Evolutionary conservation across 2,797 vertebrate species (phyloP), one percentile per base, ranked within the genome.

Genomic region (Hypotaenidia okinawae): DNA sequence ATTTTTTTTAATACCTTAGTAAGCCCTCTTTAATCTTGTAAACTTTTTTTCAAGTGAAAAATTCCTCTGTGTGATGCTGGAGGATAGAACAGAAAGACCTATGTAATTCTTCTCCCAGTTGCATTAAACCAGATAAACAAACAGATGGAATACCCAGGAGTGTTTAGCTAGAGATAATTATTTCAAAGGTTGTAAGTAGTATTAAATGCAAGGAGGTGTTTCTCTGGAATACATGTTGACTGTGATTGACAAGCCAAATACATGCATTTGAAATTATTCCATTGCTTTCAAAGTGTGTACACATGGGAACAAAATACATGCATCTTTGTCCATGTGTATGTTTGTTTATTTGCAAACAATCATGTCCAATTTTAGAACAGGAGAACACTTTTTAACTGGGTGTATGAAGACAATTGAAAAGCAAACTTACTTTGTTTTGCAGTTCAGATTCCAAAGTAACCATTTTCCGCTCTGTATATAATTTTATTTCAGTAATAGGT

Each of bases 101-200:
- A 3, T 0, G 0, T 70, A 18, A 33, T 89, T 94, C 86, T 85
- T 82, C 27, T 84, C 54, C 30, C n/a, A 28, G 24, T 70, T 83
- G n/a, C 37, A 14, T 70, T 52, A 88, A 84, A 80, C 28, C 17
- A 54, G 61, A 58, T 75, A 84, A 92, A 84, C 32, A 59, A 91
- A 41, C 55, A 90, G 87, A 39, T 86, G 32, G 22, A 87, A 75
- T 81, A 81, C 55, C 27, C 49, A 74, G 63, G 43, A 90, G 33
- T 51, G 19, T 66, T 86, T 51, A 84, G 59, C 55, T 69, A 39
- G 8, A 5, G 89, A 16, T 88, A 54, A 70, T 88, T 85, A 62
- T 82, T 91, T 76, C 25, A 59, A 41, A 35, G 39, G 21, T 70
- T 79, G 76, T 73, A 86, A 82, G 25, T 28, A 55, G 30, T 63